Evolutionary conservation across 2,888 invertebrate species (phyloP), one percentile per base, ranked within the genome.

Genomic region (Eledone cirrhosa): DNA sequence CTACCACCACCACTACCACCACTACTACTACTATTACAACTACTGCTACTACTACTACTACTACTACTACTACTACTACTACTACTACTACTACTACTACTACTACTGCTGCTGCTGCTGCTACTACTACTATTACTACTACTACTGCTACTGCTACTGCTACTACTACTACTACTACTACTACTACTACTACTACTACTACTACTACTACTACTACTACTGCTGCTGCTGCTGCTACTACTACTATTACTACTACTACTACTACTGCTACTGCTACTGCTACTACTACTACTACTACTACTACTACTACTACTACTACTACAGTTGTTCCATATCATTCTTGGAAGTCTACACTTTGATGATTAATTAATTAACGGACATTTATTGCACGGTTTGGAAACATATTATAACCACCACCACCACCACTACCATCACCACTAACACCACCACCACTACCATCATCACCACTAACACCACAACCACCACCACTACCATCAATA

Each of bases 91-190:
- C 72, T 77, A 67, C 53, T 79, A 77, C 77, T 79, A 77, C 77
- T 80, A 78, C 78, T 78, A 80, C 78, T 78, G 72, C 78, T 80
- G 78, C 80, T 77, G 77, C 77, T 79, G 65, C 79, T 79, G 77
- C 79, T 79, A 79, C 79, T 77, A 77, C 77, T 69, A 77, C 79
- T 79, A 53, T 76, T 79, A 77, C 77, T 77, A 48, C 63, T 77
- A 53, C 59, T 77, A 53, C 77, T 59, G 19, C 33, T 41, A 41
- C 41, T 48, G 4, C 27, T 31, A 48, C 77, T 78, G 33, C 77
- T 79, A 48, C 24, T 48, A 24, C 24, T 74, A 14, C 59, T 69
- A 47, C 72, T 79, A 48, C 77, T 79, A 69, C 72, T 77, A 78
- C 77, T 77, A 13, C 69, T 77, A 69, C 79, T 77, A 72, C 72